A percentile compares a stretch with the other conserved stretches of the same genome.
These are phyloP conservation scores for Diabrotica virgifera DNA, from an alignment of 1,140 invertebrate genomes.

Conservation along the genomic window DNA sequence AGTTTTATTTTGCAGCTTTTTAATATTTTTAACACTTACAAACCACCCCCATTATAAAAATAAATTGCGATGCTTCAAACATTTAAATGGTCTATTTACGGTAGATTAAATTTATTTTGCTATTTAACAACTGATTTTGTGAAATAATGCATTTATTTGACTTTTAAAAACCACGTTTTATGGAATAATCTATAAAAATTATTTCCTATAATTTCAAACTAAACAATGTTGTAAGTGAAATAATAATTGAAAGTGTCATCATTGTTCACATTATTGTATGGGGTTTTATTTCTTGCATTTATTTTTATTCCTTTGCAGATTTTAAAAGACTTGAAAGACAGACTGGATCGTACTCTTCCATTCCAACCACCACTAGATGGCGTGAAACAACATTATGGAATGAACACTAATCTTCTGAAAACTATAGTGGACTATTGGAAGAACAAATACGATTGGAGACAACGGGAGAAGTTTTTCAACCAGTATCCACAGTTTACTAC, in stretches of 20 bases:
- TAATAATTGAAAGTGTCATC: neutral
- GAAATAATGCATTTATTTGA: too few species aligned
- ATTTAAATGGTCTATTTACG: too few species aligned
- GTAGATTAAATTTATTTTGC: too few species aligned
- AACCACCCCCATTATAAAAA: too few species aligned
- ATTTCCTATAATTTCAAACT: neutral
- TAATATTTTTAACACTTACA: too few species aligned
- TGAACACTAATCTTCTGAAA: conserved; percentile 66
- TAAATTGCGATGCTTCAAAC: too few species aligned
- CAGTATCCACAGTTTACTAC: conserved; percentile 70
- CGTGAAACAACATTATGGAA: conserved; percentile 72
- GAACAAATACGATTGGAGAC: conserved; percentile 71
- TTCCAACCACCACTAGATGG: conserved; percentile 64
- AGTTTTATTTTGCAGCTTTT: too few species aligned
- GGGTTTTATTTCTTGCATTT: neutral
- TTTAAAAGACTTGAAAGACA: conserved; percentile 58
- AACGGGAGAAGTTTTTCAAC: conserved; percentile 67
- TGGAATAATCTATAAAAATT: too few species aligned
- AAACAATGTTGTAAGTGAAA: neutral
- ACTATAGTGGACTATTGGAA: conserved; percentile 75
- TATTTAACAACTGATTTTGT: too few species aligned
- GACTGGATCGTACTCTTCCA: conserved; percentile 55
- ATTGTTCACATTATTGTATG: neutral
- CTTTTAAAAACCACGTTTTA: too few species aligned
- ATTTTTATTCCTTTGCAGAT: conserved; percentile 49